These are phyloP conservation scores for Hydropotes inermis DNA, from an alignment of 2,113 vertebrate genomes.

Conservation along the genomic window DNA sequence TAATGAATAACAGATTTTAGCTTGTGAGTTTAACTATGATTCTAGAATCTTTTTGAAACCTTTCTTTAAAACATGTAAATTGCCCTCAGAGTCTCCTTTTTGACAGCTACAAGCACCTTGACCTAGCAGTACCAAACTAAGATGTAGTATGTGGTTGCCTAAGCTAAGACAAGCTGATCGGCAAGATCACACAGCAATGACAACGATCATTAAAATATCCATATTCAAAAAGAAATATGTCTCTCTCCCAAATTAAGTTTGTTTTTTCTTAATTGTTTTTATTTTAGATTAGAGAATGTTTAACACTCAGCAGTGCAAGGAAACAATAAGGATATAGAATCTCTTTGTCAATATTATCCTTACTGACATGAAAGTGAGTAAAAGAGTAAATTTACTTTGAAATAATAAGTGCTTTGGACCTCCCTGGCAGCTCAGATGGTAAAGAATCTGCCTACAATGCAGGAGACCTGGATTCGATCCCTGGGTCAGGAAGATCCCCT, in stretches of 20 bases:
- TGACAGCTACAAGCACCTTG: background rate
- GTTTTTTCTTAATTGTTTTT: background rate
- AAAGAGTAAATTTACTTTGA: background rate
- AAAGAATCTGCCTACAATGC: background rate
- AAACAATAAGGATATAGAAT: background rate
- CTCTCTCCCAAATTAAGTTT: background rate
- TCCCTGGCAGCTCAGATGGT: background rate
- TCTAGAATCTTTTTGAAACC: background rate
- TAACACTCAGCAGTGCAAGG: background rate
- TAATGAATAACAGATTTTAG: conserved; percentile 50
- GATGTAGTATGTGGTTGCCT: background rate
- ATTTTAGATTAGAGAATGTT: background rate
- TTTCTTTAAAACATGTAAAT: conserved; percentile 16
- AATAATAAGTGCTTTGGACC: background rate
- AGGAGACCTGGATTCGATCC: background rate
- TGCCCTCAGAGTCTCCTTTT: background rate
- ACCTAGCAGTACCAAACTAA: too few relatives aligned
- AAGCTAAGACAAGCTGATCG: background rate
- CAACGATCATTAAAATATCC: background rate
- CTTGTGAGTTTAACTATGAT: background rate
- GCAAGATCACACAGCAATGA: conserved; percentile 4
- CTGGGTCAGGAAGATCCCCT: background rate
- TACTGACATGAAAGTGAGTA: background rate
- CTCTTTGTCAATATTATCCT: background rate
- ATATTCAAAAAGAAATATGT: background rate